Conservation (phyloP, 2,113 vertebrate species). For the Lota lota region DNA sequence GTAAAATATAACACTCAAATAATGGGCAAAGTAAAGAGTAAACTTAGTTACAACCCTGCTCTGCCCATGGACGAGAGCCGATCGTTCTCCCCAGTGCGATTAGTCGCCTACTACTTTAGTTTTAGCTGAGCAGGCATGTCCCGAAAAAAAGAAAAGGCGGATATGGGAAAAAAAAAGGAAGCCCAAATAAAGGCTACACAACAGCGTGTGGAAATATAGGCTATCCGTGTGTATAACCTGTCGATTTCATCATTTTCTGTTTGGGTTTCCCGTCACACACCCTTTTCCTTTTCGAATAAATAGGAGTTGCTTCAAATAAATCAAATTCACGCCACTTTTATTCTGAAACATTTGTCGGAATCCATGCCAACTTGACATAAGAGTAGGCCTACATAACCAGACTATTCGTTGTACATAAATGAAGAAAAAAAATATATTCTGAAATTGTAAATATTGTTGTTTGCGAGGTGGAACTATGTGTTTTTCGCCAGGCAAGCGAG, state of each 20-base stretch:
- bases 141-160: slow-evolving; percentile 37
- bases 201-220: background rate
- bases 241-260: background rate
- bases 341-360: background rate
- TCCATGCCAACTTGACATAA: background rate
- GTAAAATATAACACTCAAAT: background rate
- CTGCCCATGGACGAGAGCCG: slow-evolving; percentile 8
- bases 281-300: too few species aligned
- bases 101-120: slow-evolving; percentile 18
- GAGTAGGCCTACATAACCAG: too few species aligned
- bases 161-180: slow-evolving; percentile 44
- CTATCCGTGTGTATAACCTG: background rate
- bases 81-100: slow-evolving; percentile 11
- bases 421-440: too few species aligned
- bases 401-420: too few species aligned
- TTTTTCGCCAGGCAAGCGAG: too few species aligned
- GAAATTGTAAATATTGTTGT: too few species aligned
- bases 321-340: slow-evolving; percentile 14
- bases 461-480: too few species aligned
- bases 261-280: too few species aligned
- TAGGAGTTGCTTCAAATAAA: background rate
- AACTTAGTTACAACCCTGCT: slow-evolving; percentile 42
- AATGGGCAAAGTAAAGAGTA: slow-evolving; percentile 46
- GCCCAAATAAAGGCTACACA: slow-evolving; percentile 26
- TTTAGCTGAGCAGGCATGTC: slow-evolving; percentile 67